phyloP scores from a whole-genome alignment of 2,797 vertebrate species.

The Allobates femoralis region DNA sequence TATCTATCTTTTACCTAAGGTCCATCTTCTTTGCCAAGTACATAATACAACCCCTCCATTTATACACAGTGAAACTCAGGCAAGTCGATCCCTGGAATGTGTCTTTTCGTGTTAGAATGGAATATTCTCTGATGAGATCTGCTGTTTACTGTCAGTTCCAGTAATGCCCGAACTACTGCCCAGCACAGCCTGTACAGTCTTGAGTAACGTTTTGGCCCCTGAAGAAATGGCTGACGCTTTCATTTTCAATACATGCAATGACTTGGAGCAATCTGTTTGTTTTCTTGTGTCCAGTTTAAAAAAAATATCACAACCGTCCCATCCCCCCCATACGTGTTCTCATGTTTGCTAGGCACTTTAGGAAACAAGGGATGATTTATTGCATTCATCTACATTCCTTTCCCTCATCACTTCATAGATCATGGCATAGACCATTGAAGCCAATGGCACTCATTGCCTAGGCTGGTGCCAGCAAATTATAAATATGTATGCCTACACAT shows the following conservation, averaged over 20 bases:
- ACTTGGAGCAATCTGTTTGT: constrained; percentile 59
- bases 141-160: constrained; percentile 18
- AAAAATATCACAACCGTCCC: constrained; percentile 33
- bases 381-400: constrained; percentile 60
- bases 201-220: constrained; percentile 51
- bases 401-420: constrained; percentile 60
- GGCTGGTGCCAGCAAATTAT: constrained; percentile 39
- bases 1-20: background rate
- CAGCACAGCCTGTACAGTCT: constrained; percentile 40
- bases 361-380: constrained; percentile 64
- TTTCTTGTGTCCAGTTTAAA: constrained; percentile 39
- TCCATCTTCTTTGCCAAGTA: background rate
- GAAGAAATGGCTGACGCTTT: constrained; percentile 35
- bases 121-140: constrained; percentile 28
- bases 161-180: constrained; percentile 22
- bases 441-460: constrained; percentile 51
- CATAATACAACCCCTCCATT: background rate
- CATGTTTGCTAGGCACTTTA: constrained; percentile 62
- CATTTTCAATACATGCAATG: constrained; percentile 40
- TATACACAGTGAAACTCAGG: background rate
- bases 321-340: constrained; percentile 41
- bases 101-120: background rate
- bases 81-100: background rate
- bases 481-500: constrained; percentile 49
- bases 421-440: background rate